Evolutionary conservation across 2,113 vertebrate genomes (phyloP).

Genomic region (Notothenia rossii): DNA sequence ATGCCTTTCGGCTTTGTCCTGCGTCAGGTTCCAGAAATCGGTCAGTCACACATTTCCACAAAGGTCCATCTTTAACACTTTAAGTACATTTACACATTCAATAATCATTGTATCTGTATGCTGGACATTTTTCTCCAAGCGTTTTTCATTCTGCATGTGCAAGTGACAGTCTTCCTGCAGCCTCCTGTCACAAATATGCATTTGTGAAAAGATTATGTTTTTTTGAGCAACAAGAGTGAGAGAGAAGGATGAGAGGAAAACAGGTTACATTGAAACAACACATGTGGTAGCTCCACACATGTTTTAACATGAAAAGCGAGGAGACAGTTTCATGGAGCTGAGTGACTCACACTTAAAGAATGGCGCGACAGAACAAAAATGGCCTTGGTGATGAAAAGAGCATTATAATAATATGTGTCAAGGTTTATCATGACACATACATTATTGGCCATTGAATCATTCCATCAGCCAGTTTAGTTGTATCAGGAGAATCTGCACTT

Average conservation of each 20-base stretch:
- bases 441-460: too few species aligned
- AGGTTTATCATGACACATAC: background rate
- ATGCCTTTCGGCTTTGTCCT: too few species aligned
- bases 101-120: too few species aligned
- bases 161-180: background rate
- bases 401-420: background rate
- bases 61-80: too few species aligned
- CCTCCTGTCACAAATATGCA: background rate
- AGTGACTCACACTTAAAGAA: conserved; percentile 36
- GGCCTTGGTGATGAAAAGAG: background rate
- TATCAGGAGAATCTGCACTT: too few species aligned
- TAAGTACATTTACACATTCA: too few species aligned
- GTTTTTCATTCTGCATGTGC: background rate
- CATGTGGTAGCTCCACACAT: conserved; percentile 14
- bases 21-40: too few species aligned
- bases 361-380: background rate
- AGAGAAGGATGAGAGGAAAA: conserved; percentile 18
- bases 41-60: too few species aligned
- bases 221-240: background rate
- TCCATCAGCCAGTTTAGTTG: too few species aligned
- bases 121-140: too few species aligned
- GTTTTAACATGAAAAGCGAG: conserved; percentile 58
- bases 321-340: background rate
- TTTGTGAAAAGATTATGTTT: background rate
- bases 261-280: conserved; percentile 20